Percentiles rank a stretch among this genome's conserved stretches.
Evolutionary conservation across 2,797 vertebrate species (phyloP).

Genomic region (Nothura maculosa): DNA sequence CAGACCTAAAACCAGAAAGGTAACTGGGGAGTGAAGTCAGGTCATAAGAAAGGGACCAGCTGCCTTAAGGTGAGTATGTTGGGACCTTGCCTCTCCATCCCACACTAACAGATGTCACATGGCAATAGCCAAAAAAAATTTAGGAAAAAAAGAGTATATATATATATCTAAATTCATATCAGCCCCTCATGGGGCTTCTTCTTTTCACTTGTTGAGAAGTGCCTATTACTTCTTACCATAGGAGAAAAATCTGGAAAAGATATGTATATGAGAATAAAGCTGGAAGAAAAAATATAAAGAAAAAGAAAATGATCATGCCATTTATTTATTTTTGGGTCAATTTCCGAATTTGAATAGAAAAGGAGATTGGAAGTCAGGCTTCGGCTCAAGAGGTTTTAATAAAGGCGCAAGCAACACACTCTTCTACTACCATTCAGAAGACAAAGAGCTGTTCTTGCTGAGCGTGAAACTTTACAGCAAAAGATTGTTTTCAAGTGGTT

Average conservation of each 20-base stretch:
- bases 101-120: not conserved
- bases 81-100: not conserved
- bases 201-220: not conserved
- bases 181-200: not conserved
- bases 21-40: not conserved
- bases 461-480: not conserved
- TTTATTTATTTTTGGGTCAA: not conserved
- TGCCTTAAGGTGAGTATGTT: not conserved
- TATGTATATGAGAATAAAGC: not conserved
- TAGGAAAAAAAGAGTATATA: not conserved
- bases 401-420: not conserved
- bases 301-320: not conserved
- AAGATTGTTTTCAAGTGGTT: not conserved
- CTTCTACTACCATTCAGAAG: not conserved
- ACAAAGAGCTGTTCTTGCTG: not conserved
- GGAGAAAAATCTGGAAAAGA: not conserved
- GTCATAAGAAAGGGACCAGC: fast-evolving
- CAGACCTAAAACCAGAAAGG: not conserved
- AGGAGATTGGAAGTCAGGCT: not conserved
- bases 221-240: not conserved
- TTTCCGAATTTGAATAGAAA: not conserved
- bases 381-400: not conserved
- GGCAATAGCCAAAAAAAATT: not conserved
- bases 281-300: not conserved
- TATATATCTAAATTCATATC: not conserved